These are phyloP conservation scores for Sceloporus tristichus DNA, from an alignment of 2,113 vertebrate species.

Conservation along the genomic window DNA sequence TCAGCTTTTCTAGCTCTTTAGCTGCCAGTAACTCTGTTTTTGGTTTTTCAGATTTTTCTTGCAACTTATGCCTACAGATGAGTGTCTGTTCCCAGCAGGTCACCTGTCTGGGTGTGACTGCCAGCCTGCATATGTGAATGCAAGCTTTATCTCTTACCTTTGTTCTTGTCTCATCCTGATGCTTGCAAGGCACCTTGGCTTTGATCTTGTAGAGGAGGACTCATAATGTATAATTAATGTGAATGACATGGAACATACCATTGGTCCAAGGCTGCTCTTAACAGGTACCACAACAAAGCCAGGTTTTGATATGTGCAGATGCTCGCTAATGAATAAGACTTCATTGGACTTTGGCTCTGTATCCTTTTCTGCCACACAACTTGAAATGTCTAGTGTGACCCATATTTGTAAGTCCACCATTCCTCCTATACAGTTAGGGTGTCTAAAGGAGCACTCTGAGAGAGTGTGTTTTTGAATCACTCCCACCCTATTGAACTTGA, in stretches of 20 bases:
- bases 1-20: not conserved
- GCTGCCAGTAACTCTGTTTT: too few species aligned
- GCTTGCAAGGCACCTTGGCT: not conserved
- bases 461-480: not conserved
- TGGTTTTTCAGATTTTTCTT: too few species aligned
- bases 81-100: not conserved
- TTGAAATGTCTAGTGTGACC: not conserved
- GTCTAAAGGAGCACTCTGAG: not conserved
- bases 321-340: not conserved
- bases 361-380: not conserved
- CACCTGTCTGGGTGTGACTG: not conserved
- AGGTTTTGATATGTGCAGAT: not conserved
- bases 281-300: not conserved
- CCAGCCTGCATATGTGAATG: not conserved
- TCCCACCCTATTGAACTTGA: not conserved
- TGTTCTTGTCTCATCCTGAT: not conserved
- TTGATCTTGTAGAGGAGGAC: not conserved
- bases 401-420: not conserved
- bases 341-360: not conserved
- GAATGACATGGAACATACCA: not conserved
- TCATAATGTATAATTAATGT: not conserved
- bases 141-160: not conserved
- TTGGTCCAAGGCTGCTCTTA: not conserved
- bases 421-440: not conserved
- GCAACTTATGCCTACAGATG: too few species aligned